Conservation (phyloP, 2,797 vertebrate species). For the Gymnocypris eckloni region DNA sequence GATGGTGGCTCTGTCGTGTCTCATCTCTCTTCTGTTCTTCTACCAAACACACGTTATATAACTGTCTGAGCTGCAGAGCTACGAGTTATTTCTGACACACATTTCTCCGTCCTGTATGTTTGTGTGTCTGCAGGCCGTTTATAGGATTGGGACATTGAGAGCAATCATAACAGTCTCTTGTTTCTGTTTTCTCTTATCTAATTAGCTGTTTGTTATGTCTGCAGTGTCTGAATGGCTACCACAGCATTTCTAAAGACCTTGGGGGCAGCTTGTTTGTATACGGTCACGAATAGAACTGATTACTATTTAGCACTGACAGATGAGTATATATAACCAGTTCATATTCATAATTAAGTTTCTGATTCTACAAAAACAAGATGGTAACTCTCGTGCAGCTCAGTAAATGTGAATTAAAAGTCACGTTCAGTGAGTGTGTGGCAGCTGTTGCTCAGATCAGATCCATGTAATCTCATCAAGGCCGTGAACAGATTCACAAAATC, state of each 20-base stretch:
- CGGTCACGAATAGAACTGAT: conserved; percentile 18
- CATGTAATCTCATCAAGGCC: conserved; percentile 14
- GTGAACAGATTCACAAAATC: conserved; percentile 11
- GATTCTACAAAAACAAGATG: neutral
- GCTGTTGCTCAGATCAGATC: conserved; percentile 15
- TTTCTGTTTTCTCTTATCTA: conserved; percentile 19
- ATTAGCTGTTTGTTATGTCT: conserved; percentile 41
- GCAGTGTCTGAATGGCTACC: conserved; percentile 14
- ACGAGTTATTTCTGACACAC: conserved; percentile 1
- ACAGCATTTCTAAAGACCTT: conserved; percentile 5
- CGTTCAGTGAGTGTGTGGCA: conserved; percentile 19
- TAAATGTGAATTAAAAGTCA: conserved; percentile 26
- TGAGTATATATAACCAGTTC: neutral
- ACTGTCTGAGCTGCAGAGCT: conserved; percentile 64
- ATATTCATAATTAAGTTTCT: neutral
- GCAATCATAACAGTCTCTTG: conserved; percentile 22
- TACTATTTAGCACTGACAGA: neutral
- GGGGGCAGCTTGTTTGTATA: conserved; percentile 10
- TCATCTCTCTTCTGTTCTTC: neutral
- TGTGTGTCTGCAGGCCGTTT: conserved; percentile 12
- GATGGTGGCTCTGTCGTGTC: neutral
- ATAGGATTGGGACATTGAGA: conserved; percentile 9
- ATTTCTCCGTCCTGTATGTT: conserved; percentile 26
- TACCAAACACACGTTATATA: conserved; percentile 69
- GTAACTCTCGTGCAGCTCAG: neutral